These are phyloP conservation scores for Epizoanthus fatuus DNA, from an alignment of 92 coral and sea anemone genomes.

Conservation along the genomic window DNA sequence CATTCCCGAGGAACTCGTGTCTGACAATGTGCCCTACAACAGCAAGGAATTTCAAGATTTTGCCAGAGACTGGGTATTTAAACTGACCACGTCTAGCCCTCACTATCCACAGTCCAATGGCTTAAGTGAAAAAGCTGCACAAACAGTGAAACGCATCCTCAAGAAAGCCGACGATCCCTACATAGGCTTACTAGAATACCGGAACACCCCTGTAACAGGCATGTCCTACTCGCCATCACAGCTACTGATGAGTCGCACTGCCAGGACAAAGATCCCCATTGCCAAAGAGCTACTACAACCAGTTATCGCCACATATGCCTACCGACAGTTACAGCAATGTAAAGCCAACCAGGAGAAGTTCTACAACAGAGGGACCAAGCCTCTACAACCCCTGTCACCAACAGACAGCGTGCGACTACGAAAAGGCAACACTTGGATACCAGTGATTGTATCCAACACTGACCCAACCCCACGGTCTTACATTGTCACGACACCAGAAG, in stretches of 20 bases:
- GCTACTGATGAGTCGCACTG: constrained; percentile 38
- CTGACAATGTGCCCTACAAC: constrained; percentile 34
- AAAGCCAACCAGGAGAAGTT: no score
- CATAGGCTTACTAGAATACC: constrained; percentile 39
- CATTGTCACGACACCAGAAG: constrained; percentile 50
- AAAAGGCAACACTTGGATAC: constrained; percentile 66
- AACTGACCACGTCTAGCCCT: constrained; percentile 39
- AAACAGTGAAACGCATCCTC: constrained; percentile 29
- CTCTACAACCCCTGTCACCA: constrained; percentile 49
- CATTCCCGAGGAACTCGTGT: constrained; percentile 35
- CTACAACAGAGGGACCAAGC: constrained; percentile 1
- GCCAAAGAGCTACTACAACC: constrained; percentile 27
- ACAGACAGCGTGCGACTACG: constrained; percentile 60
- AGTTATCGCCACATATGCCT: no score
- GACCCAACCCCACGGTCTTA: constrained; percentile 51
- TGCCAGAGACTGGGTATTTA: constrained; percentile 37
- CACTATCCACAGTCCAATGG: constrained; percentile 41
- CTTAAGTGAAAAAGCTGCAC: constrained; percentile 34
- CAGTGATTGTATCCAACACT: constrained; percentile 27
- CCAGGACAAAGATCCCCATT: constrained; percentile 26
- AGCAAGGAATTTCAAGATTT: constrained; percentile 32
- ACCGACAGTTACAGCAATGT: no score
- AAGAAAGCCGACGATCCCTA: constrained; percentile 49
- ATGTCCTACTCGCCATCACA: constrained; percentile 34
- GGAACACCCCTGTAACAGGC: constrained; percentile 48